Conservation (phyloP, 2,888 invertebrate genomes). For the Anticlea derivata region DNA sequence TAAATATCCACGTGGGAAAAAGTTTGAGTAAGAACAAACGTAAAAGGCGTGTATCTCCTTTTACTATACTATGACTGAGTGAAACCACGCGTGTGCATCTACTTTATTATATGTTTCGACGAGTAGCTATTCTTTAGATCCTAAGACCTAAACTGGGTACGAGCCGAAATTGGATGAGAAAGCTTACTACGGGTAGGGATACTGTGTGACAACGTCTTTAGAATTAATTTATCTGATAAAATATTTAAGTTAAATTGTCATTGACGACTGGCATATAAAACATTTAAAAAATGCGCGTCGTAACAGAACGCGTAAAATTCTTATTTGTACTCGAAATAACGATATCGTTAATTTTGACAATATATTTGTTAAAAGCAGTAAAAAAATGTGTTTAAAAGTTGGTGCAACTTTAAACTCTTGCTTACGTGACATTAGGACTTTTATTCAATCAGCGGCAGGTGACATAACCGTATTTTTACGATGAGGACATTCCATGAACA, state of each 20-base stretch:
- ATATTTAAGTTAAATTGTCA: background rate
- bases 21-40: no score
- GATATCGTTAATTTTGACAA: constrained; percentile 26
- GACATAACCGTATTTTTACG: background rate
- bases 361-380: constrained; percentile 22
- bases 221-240: background rate
- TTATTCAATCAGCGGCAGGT: constrained; percentile 7
- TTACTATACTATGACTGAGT: no score
- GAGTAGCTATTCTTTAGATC: no score
- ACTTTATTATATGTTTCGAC: no score
- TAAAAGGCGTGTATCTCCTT: no score
- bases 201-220: no score
- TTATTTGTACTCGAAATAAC: constrained; percentile 15
- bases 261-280: constrained; percentile 14
- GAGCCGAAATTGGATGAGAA: no score
- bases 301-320: constrained; percentile 27
- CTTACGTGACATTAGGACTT: no score
- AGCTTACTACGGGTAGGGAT: no score
- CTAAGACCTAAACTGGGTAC: no score
- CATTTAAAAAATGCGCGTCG: constrained; percentile 20
- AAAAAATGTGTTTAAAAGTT: constrained; percentile 13
- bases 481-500: background rate
- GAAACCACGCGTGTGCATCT: no score
- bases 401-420: background rate
- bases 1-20: no score